Conservation (phyloP, 2,797 vertebrate genomes). For the Poeciliopsis paucimaculata region DNA sequence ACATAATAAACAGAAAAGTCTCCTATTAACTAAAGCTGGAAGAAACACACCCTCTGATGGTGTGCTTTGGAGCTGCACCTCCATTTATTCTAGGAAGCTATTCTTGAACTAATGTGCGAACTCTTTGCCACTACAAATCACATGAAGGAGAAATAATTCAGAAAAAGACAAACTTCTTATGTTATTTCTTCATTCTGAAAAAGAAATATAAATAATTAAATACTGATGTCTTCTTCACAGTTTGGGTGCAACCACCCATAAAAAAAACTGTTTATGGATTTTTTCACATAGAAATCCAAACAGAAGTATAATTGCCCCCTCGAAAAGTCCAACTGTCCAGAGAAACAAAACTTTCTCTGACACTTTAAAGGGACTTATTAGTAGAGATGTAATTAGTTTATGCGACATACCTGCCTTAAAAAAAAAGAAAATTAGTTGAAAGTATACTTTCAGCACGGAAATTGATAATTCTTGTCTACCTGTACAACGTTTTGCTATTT, state of each 20-base stretch:
- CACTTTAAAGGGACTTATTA: neutral
- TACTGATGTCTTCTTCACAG: neutral
- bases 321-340: neutral
- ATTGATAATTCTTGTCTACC: too few species aligned
- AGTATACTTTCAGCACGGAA: neutral
- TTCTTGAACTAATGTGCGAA: slow-evolving; percentile 10
- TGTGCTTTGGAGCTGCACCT: slow-evolving; percentile 6
- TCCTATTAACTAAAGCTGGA: slow-evolving; percentile 18
- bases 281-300: neutral
- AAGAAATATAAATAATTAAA: neutral
- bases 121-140: neutral
- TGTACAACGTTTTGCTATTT: neutral
- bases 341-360: neutral
- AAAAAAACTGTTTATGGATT: neutral
- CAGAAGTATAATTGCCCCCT: neutral
- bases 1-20: slow-evolving; percentile 62
- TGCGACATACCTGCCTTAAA: neutral
- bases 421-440: neutral
- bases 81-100: slow-evolving; percentile 3
- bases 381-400: neutral
- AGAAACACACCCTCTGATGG: slow-evolving; percentile 66
- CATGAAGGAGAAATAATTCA: neutral
- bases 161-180: neutral
- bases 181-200: neutral
- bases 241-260: neutral